These are phyloP conservation scores for Melipona quadrifasciata DNA, from an alignment of 1,140 invertebrate species.

Conservation along the genomic window DNA sequence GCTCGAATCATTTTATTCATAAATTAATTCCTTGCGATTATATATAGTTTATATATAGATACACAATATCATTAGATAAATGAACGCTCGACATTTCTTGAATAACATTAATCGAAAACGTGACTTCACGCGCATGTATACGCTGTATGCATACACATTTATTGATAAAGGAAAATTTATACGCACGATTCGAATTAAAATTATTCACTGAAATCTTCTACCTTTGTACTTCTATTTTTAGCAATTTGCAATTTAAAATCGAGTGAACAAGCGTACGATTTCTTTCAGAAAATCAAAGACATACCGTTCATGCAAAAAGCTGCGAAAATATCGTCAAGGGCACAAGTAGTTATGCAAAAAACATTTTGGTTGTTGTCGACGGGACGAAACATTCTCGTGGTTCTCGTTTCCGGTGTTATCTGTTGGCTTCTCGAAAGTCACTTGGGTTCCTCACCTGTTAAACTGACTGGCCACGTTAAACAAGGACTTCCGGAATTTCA, in stretches of 20 bases:
- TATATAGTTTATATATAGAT: neutral
- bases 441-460: constrained; percentile 84
- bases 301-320: constrained; percentile 82
- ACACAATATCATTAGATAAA: neutral
- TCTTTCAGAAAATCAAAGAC: constrained; percentile 87
- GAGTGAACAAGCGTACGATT: neutral
- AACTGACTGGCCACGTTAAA: constrained; percentile 87
- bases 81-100: neutral
- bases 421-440: constrained; percentile 85
- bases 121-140: too few relatives aligned
- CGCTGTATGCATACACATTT: neutral
- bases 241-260: neutral
- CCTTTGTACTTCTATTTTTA: neutral
- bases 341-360: constrained; percentile 81
- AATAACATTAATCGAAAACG: neutral
- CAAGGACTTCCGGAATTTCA: constrained; percentile 86
- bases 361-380: constrained; percentile 89
- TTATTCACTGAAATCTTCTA: neutral
- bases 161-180: neutral
- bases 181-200: neutral
- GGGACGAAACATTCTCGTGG: constrained; percentile 89
- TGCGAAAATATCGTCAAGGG: constrained; percentile 75
- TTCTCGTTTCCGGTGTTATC: constrained; percentile 86
- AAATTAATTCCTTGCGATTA: neutral
- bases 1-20: neutral